phyloP scores from a whole-genome alignment of 2,113 vertebrate genomes.

The Hyperoodon ampullatus region DNA sequence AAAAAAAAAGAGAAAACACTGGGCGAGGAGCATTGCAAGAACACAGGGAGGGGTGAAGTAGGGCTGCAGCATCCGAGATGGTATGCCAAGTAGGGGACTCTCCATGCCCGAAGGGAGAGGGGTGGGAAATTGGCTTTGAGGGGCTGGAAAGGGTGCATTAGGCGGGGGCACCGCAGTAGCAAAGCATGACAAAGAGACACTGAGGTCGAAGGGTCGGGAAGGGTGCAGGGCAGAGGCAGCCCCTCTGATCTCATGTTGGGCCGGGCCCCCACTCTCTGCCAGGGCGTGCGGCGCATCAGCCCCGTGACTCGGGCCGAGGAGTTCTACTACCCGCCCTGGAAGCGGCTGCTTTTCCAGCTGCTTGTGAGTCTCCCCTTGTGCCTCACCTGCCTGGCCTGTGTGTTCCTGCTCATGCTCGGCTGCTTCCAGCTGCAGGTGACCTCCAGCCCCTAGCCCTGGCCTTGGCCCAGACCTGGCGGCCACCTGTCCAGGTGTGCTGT shows the following conservation, averaged over 20 bases:
- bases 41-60: not conserved
- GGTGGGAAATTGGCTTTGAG: not conserved
- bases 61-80: not conserved
- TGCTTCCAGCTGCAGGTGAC: slow-evolving; percentile 98
- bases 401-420: slow-evolving; percentile 97
- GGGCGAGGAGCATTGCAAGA: not conserved
- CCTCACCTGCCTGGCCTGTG: slow-evolving; percentile 92
- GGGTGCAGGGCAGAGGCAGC: not conserved
- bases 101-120: not conserved
- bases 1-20: not conserved
- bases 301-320: slow-evolving; percentile 95
- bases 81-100: accelerated
- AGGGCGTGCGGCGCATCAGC: slow-evolving; percentile 95
- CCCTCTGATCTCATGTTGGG: not conserved
- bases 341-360: slow-evolving; percentile 94
- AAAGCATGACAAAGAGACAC: not conserved
- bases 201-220: not conserved
- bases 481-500: not conserved
- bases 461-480: not conserved
- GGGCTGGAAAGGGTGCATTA: not conserved
- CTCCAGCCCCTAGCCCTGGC: no score
- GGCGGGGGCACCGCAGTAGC: not conserved
- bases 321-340: slow-evolving; percentile 96
- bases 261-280: accelerated
- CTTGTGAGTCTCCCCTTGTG: slow-evolving; percentile 96